Evolutionary conservation across 2,113 vertebrate species (phyloP), one percentile per base, ranked within the genome.

Genomic region (Cyphomyrus plagiostoma): DNA sequence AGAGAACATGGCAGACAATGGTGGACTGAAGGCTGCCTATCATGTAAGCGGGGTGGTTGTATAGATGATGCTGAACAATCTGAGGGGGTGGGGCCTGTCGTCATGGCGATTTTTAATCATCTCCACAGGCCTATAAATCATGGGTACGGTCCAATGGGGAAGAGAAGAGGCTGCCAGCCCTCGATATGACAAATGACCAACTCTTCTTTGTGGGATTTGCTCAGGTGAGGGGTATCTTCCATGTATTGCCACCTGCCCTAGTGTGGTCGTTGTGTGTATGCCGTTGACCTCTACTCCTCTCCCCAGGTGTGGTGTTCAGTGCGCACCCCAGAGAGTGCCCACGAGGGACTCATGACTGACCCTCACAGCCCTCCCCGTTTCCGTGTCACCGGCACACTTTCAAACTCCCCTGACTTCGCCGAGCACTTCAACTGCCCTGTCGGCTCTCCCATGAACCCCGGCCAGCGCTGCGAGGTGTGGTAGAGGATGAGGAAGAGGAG

Each of bases 161-260:
- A 15, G 98, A 99, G 92, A 97, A 97, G 91, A 95, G 45, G 86
- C 95, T 99, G 77, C 98, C 98, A 0, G 98, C 97, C 0, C 95
- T 99, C 90, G 97, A 96, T 85, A 96, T 99, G 91, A 98, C 97
- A 90, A 99, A 97, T 88, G 96, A 99, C 90, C 98, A 99, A 94
- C 97, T 99, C 85, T 99, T 99, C 96, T 99, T 99, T 0, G 97
- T 99, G 89, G 98, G 98, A 88, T 99, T 99, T 42, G 98, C 98
- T 0, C 98, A 99, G 98, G 98, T 99, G 94, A 91, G 85, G 35
- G 35, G 49, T 19, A 35, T 9, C 83, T 50, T 13, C n/a, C 62
- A 46, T 30, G 11, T 4, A 0, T 26, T 30, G 6, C 19, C 11
- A 5, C 49, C 26, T 2, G 1, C 10, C 39, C 45, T 9, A 3